These are phyloP conservation scores for Aramus guarauna DNA, from an alignment of 2,113 vertebrate genomes.

Conservation along the genomic window DNA sequence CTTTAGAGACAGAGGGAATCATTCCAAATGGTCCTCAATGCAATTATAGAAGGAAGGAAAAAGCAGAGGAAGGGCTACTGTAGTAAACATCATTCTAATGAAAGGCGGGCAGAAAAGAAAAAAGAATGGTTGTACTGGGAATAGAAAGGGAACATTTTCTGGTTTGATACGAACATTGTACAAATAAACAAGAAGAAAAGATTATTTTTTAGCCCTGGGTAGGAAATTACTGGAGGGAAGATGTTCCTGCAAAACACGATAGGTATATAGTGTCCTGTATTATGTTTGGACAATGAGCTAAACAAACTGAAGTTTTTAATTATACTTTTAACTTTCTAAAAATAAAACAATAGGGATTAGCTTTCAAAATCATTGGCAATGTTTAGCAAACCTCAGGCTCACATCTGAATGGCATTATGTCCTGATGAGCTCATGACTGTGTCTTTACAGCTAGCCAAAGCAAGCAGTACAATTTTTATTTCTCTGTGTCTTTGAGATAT, in stretches of 20 bases:
- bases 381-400: not conserved
- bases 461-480: constrained; percentile 12
- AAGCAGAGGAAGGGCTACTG: not conserved
- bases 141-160: not conserved
- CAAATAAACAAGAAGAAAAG: not conserved
- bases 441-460: constrained; percentile 4
- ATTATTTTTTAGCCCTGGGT: not conserved
- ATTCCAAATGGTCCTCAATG: not conserved
- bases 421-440: not conserved
- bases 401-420: constrained; percentile 42
- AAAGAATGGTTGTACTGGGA: not conserved
- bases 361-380: not conserved
- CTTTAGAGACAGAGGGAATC: not conserved
- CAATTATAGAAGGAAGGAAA: not conserved
- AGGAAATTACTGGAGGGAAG: not conserved
- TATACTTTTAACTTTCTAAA: not conserved
- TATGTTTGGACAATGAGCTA: not conserved
- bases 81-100: not conserved
- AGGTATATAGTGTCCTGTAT: not conserved
- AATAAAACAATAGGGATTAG: not conserved
- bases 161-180: not conserved
- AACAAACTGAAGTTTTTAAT: not conserved
- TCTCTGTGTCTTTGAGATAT: not conserved
- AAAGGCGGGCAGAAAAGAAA: not conserved
- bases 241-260: not conserved